Evolutionary conservation across 2,888 invertebrate genomes (phyloP).

Genomic region (Nowickia ferox): DNA sequence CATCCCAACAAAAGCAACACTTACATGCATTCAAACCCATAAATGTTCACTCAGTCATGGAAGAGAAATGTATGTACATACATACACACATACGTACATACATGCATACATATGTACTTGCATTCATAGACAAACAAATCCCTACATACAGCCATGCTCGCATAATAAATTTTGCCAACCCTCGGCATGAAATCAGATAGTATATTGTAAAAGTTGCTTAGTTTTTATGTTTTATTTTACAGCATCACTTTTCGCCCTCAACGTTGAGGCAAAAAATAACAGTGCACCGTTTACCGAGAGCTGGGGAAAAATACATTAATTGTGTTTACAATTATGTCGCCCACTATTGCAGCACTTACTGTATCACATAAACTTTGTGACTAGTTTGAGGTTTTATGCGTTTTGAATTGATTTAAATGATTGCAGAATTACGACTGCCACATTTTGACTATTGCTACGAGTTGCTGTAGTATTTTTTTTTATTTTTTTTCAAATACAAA

Average conservation of each 20-base stretch:
- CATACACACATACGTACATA: too few relatives aligned
- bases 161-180: background rate
- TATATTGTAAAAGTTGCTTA: constrained; percentile 6
- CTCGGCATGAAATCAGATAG: background rate
- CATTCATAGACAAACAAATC: background rate
- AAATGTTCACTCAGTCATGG: background rate
- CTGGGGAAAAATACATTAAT: background rate
- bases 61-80: too few relatives aligned
- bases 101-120: background rate
- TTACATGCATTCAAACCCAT: background rate
- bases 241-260: background rate
- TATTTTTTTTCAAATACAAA: background rate
- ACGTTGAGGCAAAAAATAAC: background rate
- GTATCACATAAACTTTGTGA: constrained; percentile 28
- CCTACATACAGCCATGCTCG: background rate
- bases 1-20: constrained; percentile 23
- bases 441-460: background rate
- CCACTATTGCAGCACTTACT: background rate
- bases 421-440: constrained; percentile 4
- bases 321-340: background rate
- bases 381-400: constrained; percentile 59
- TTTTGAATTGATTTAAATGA: constrained; percentile 65
- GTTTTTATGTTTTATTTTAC: constrained; percentile 12
- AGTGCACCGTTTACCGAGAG: background rate
- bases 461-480: background rate